phyloP scores from a whole-genome alignment of 2,113 vertebrate species.

The Syngnathus floridae region DNA sequence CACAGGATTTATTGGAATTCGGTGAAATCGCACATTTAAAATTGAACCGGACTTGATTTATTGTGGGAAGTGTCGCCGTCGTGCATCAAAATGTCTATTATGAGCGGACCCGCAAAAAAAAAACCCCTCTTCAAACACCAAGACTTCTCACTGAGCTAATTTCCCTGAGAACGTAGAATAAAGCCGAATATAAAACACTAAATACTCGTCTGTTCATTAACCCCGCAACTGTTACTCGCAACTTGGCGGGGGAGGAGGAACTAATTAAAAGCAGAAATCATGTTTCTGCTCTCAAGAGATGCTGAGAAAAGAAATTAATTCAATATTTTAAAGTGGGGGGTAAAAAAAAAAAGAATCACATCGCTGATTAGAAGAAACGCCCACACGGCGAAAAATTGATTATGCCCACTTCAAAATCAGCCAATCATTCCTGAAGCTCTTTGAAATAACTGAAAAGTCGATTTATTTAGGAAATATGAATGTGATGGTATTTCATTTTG shows the following conservation, averaged over 20 bases:
- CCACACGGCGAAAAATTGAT: not conserved
- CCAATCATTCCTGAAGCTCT: not conserved
- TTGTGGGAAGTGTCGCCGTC: not conserved
- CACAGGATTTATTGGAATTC: conserved; percentile 25
- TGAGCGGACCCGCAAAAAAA: not conserved
- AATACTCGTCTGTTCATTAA: conserved; percentile 26
- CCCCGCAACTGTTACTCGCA: conserved; percentile 17
- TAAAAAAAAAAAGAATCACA: not conserved
- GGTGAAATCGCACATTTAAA: not conserved
- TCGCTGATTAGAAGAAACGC: not conserved
- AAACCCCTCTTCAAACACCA: not conserved
- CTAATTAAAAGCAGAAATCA: conserved; percentile 35
- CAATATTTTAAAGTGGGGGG: not conserved
- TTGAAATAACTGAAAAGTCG: not conserved
- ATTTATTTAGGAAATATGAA: too few species aligned
- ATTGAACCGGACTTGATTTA: not conserved
- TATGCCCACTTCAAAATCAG: not conserved
- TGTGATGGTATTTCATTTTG: too few species aligned
- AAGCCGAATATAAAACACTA: conserved; percentile 5
- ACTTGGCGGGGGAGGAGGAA: not conserved
- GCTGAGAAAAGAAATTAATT: not conserved
- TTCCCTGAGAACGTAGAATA: not conserved
- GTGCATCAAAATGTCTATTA: not conserved
- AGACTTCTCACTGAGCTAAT: not conserved
- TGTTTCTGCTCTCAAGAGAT: conserved; percentile 13